A percentile compares a stretch with the other conserved stretches of the same genome.
Evolutionary conservation across 2,113 vertebrate species (phyloP).

Genomic region (Chrysochloris asiatica): DNA sequence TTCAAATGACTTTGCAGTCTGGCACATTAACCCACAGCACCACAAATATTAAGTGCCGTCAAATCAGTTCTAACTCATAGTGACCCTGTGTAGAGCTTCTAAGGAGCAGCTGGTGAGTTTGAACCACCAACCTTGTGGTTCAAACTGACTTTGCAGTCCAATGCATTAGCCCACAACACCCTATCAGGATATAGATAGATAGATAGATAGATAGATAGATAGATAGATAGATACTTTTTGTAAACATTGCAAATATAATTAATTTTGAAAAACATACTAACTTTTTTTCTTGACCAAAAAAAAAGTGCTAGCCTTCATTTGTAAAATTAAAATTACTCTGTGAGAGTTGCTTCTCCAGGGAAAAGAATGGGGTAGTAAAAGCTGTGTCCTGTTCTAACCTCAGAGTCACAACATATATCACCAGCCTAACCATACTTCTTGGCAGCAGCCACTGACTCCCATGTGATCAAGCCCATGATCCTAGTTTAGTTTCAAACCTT

Average conservation of each 20-base stretch:
- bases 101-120: too few species aligned
- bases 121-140: too few species aligned
- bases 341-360: not conserved
- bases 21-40: too few species aligned
- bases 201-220: too few species aligned
- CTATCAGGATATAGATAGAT: too few species aligned
- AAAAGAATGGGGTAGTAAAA: not conserved
- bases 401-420: not conserved
- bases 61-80: too few species aligned
- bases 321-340: not conserved
- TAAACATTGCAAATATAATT: conserved; percentile 8
- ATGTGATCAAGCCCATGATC: not conserved
- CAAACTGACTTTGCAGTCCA: too few species aligned
- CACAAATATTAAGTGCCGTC: too few species aligned
- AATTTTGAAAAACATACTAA: not conserved
- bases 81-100: too few species aligned
- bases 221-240: too few species aligned
- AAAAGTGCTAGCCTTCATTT: not conserved
- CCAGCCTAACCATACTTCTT: not conserved
- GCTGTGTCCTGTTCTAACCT: accelerated
- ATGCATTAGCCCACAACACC: too few species aligned
- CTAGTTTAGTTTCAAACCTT: not conserved
- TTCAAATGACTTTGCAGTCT: too few species aligned
- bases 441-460: accelerated
- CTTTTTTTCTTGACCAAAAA: not conserved